Base-by-base conservation (phyloP, 1,140 invertebrate species). In the Eupristina koningsbergeri region DNA sequence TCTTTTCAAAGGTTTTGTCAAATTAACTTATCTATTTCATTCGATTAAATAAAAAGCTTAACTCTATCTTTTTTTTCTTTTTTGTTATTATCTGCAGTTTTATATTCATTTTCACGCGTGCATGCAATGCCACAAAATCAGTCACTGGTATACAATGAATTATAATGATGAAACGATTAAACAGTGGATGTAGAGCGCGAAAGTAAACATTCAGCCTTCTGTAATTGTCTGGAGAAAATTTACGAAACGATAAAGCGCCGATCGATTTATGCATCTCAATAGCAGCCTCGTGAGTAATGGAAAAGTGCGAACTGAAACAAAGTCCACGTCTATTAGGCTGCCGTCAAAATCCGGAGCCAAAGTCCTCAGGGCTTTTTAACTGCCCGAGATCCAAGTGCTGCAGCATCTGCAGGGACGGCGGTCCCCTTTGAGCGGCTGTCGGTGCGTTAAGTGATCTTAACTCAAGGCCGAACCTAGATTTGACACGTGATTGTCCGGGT, bases 371-470 rank as follows among this genome's bases (percentile, higher is more conserved):
- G n/a, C n/a, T n/a, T 6, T 6, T 61, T 3, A 7, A 39, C 34
- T 67, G 19, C 41, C 41, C 11, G 41, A 11, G 6, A 45, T 11
- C 41, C 6, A 45, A 11, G 11, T 45, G 11, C 41, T 45, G 6
- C 11, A 45, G 41, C 41, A 5, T 75, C 22, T 26, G 47, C 45
- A 2, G 47, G 9, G 53, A 3, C 58, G 53, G 53, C 53, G 53
- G 80, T 53, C 11, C 11, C 63, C 50, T 81, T 74, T 81, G 80
- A 81, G 50, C 74, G 67, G 13, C 79, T 45, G 6, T 34, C 0
- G 22, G 26, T n/a, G 53, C 45, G 26, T 13, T 53, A 80, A 80
- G 79, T 80, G 79, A 80, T 80, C 67, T 80, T 50, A 26, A 75
- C 13, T 45, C 5, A 19, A 8, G 26, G 17, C 39, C 47, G 34